phyloP scores from a whole-genome alignment of 2,797 vertebrate genomes.

The Coreius guichenoti region DNA sequence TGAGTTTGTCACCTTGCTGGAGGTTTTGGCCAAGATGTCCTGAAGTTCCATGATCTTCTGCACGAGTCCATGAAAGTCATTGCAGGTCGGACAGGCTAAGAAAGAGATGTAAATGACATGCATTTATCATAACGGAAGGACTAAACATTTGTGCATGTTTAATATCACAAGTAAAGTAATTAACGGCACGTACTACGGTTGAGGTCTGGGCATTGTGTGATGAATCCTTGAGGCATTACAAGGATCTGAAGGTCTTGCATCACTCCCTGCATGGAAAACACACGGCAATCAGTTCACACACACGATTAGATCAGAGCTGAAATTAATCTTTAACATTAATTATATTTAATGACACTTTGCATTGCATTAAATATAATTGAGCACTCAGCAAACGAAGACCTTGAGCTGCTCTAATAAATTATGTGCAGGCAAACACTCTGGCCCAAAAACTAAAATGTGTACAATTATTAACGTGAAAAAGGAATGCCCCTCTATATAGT shows the following conservation, averaged over 20 bases:
- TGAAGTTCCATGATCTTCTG: slow-evolving; percentile 99
- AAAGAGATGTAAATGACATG: neutral
- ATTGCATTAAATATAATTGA: neutral
- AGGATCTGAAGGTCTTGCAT: slow-evolving; percentile 97
- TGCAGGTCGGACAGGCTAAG: slow-evolving; percentile 96
- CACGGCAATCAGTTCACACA: slow-evolving; percentile 19
- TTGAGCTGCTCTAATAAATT: neutral
- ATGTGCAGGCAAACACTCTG: neutral
- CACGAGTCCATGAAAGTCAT: slow-evolving; percentile 97
- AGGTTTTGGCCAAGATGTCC: slow-evolving; percentile 97
- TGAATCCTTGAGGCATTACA: slow-evolving; percentile 97
- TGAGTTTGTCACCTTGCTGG: slow-evolving; percentile 87
- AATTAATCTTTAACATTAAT: neutral
- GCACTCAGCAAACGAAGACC: neutral
- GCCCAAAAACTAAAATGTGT: neutral
- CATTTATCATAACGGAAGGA: neutral
- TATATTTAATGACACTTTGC: neutral
- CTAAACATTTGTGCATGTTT: neutral
- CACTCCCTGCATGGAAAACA: slow-evolving; percentile 81
- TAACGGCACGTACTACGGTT: slow-evolving; percentile 92
- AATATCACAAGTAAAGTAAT: neutral
- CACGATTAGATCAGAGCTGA: slow-evolving; percentile 28
- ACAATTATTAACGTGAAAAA: neutral
- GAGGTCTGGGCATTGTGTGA: slow-evolving; percentile 97
- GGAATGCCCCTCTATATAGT: neutral